These are phyloP conservation scores for Dipodomys stephensi DNA, from an alignment of 2,113 vertebrate species.

Conservation along the genomic window DNA sequence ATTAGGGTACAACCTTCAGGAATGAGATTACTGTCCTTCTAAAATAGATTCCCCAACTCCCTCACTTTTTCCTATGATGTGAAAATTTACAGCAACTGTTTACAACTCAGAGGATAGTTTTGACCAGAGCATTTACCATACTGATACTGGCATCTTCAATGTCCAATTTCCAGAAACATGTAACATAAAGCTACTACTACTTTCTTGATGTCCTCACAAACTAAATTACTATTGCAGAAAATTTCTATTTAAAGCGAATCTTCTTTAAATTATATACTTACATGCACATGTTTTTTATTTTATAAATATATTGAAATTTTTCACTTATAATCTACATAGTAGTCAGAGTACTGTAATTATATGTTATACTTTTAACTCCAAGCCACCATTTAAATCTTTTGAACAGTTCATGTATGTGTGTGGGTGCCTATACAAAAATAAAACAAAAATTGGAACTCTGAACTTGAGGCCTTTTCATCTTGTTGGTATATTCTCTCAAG, in stretches of 20 bases:
- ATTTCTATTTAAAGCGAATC: background rate
- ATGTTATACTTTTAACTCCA: background rate
- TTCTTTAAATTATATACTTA: background rate
- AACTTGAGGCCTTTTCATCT: no score
- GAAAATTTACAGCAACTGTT: background rate
- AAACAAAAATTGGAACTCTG: no score
- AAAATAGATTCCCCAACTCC: background rate
- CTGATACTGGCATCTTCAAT: background rate
- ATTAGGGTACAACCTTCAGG: background rate
- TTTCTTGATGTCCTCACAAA: background rate
- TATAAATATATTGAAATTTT: constrained; percentile 25
- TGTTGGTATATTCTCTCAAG: no score
- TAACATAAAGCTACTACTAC: background rate
- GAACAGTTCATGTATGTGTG: background rate
- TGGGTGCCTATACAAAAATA: no score
- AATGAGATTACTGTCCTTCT: background rate
- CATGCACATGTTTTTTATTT: background rate
- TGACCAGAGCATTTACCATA: background rate
- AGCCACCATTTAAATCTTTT: background rate
- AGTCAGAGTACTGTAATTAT: background rate
- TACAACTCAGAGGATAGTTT: background rate
- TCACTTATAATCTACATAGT: background rate
- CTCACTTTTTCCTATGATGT: background rate
- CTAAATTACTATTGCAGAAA: background rate
- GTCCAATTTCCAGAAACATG: background rate